These are phyloP conservation scores for Aurelia sp. DNA, from an alignment of 30 jellyfish, hydroid and myxozoan genomes.

Conservation along the genomic window DNA sequence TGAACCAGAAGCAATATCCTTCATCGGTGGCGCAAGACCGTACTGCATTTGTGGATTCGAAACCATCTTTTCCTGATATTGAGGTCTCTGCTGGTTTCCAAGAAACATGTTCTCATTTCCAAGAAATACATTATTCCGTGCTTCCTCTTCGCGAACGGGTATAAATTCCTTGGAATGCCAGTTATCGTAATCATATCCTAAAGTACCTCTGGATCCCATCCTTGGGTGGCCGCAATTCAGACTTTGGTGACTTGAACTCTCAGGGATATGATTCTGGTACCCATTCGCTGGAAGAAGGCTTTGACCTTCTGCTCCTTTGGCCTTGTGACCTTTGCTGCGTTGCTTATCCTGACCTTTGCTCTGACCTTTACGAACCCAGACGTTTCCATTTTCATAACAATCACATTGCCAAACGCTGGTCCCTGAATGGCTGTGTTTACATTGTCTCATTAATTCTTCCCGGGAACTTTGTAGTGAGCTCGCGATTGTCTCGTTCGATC, in stretches of 20 bases:
- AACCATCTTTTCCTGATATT: slow-evolving; percentile 29
- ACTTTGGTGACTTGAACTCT: slow-evolving; percentile 2
- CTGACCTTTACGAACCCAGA: slow-evolving; percentile 53
- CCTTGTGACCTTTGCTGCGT: neutral
- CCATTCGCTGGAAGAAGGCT: neutral
- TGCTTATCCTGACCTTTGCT: slow-evolving; percentile 12
- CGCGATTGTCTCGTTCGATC: slow-evolving; percentile 81
- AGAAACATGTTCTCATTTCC: slow-evolving; percentile 9
- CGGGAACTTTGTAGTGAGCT: slow-evolving; percentile 61
- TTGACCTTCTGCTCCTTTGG: slow-evolving; percentile 42
- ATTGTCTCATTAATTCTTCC: slow-evolving; percentile 36
- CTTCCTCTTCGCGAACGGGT: slow-evolving; percentile 15
- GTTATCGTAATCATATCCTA: slow-evolving; percentile 16
- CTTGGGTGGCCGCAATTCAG: neutral
- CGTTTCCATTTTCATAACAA: slow-evolving; percentile 63
- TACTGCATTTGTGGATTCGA: slow-evolving; percentile 68
- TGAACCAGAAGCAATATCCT: slow-evolving; percentile 29
- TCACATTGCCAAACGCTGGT: slow-evolving; percentile 77
- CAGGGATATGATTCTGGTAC: slow-evolving; percentile 20
- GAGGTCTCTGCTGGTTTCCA: slow-evolving; percentile 45
- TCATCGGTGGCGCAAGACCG: slow-evolving; percentile 60
- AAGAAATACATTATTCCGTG: neutral
- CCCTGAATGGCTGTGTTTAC: slow-evolving; percentile 60
- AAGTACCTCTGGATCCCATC: slow-evolving; percentile 28
- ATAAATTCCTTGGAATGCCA: slow-evolving; percentile 33